Conservation (phyloP, 2,888 invertebrate species). For the Troglohyphantes excavatus region DNA sequence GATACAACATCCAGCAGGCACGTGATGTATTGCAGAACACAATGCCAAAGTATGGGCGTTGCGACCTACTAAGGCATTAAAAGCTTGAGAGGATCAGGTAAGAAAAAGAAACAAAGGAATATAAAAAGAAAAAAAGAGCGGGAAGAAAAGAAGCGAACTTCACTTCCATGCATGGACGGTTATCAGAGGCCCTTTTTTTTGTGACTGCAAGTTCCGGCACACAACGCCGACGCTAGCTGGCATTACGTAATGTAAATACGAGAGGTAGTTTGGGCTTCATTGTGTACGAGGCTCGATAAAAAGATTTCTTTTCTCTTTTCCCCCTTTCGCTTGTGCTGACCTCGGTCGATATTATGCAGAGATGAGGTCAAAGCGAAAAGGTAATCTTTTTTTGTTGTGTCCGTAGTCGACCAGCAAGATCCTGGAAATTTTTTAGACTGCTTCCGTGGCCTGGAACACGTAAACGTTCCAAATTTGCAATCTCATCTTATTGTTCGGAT, state of each 20-base stretch:
- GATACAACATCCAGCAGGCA: neutral
- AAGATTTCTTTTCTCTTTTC: neutral
- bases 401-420: slow-evolving; percentile 15
- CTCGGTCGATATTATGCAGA: slow-evolving; percentile 34
- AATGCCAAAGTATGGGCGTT: slow-evolving; percentile 44
- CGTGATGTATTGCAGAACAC: slow-evolving; percentile 39
- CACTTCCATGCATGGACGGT: slow-evolving; percentile 53
- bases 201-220: slow-evolving; percentile 50
- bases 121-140: slow-evolving; percentile 10
- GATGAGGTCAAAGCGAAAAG: slow-evolving; percentile 14
- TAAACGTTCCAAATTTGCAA: slow-evolving; percentile 9
- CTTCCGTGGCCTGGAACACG: slow-evolving; percentile 38
- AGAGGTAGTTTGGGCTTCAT: slow-evolving; percentile 35
- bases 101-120: neutral
- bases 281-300: slow-evolving; percentile 9
- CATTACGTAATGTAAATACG: slow-evolving; percentile 36
- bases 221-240: slow-evolving; percentile 55
- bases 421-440: slow-evolving; percentile 24
- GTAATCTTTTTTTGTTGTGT: neutral
- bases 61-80: slow-evolving; percentile 64
- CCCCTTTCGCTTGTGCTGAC: slow-evolving; percentile 18
- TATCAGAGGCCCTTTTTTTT: slow-evolving; percentile 25
- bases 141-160: slow-evolving; percentile 42
- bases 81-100: slow-evolving; percentile 43
- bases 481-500: neutral